phyloP scores from a whole-genome alignment of 2,797 vertebrate genomes.

The Mus caroli region DNA sequence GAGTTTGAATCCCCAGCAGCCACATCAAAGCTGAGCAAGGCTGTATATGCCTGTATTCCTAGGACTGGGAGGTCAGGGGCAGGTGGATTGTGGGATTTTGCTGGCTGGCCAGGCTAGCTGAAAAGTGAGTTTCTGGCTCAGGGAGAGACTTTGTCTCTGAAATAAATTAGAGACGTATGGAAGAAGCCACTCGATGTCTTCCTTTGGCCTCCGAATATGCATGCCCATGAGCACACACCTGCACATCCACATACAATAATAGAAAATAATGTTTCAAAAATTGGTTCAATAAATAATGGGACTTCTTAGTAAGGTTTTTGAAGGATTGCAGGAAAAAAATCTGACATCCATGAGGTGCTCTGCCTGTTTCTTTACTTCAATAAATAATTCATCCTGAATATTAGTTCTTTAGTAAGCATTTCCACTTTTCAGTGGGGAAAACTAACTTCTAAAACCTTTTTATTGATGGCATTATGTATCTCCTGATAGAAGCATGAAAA shows the following conservation, averaged over 20 bases:
- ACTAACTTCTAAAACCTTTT: conserved; percentile 56
- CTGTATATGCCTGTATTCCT: background rate
- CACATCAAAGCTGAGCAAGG: too few species aligned
- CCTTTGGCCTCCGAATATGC: background rate
- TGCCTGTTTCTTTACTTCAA: conserved; percentile 26
- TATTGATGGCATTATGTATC: background rate
- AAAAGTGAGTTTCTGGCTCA: background rate
- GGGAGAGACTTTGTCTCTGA: background rate
- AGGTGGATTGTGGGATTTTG: background rate
- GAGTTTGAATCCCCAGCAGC: background rate
- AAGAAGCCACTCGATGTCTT: background rate
- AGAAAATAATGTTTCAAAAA: conserved; percentile 44
- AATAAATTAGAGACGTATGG: background rate
- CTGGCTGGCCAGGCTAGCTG: background rate
- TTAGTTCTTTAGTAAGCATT: conserved; percentile 14
- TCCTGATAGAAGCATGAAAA: conserved; percentile 52
- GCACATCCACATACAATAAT: background rate
- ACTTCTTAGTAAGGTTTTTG: conserved; percentile 14
- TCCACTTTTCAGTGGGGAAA: conserved; percentile 57
- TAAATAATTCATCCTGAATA: conserved; percentile 42
- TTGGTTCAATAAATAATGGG: background rate
- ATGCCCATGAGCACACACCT: rapidly evolving
- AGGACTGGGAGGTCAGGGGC: background rate
- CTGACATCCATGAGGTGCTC: background rate
- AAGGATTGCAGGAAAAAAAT: background rate